phyloP scores from a whole-genome alignment of 2,113 vertebrate species.

The Camelus dromedarius region DNA sequence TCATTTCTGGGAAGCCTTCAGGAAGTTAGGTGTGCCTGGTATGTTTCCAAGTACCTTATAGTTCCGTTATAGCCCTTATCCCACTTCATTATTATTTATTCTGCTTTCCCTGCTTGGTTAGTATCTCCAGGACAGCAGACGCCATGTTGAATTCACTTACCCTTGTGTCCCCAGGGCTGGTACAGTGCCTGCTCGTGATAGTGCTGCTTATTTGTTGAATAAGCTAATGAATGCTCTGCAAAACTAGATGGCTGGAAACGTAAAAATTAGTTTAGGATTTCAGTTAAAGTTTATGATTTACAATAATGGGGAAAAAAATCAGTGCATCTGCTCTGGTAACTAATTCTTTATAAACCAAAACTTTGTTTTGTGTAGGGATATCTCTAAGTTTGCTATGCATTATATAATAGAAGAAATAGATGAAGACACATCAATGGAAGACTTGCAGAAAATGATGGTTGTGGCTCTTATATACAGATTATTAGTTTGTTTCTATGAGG shows the following conservation, averaged over 20 bases:
- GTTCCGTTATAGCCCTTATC: not conserved
- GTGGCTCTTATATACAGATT: conserved; percentile 97
- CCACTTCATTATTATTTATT: not conserved
- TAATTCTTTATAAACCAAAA: conserved; percentile 50
- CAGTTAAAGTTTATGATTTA: conserved; percentile 17
- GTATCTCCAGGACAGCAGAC: not conserved
- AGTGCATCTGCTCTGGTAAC: conserved; percentile 23
- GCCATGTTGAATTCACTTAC: not conserved
- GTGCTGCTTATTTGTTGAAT: conserved; percentile 11
- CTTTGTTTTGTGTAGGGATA: conserved; percentile 91
- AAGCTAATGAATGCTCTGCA: conserved; percentile 37
- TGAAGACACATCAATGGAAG: conserved; percentile 97
- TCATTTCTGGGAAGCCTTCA: conserved; percentile 21
- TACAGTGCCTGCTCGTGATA: not conserved
- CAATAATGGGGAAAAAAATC: not conserved
- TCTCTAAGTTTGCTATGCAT: conserved; percentile 96
- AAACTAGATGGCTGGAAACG: conserved; percentile 10
- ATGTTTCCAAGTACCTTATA: not conserved
- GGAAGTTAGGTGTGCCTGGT: not conserved
- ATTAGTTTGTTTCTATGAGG: conserved; percentile 97
- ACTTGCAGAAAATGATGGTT: conserved; percentile 98
- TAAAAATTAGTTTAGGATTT: conserved; percentile 57
- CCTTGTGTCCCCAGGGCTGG: not conserved
- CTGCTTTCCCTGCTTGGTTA: not conserved
- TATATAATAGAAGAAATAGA: conserved; percentile 99